phyloP scores from a whole-genome alignment of 2,797 vertebrate genomes.

The Anabacerthia variegaticeps region DNA sequence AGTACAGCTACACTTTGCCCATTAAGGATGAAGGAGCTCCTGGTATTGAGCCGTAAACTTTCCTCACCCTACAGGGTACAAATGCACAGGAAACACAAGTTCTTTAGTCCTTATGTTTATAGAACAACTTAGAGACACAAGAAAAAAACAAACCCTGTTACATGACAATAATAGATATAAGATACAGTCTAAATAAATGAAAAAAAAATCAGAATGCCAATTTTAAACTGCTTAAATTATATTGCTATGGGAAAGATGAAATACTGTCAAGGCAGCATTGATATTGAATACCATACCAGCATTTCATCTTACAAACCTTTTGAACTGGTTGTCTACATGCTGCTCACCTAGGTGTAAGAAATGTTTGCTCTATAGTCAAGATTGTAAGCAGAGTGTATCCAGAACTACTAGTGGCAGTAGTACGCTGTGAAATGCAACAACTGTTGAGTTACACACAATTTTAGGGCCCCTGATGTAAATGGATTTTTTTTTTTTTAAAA shows the following conservation, averaged over 20 bases:
- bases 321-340: neutral
- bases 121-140: neutral
- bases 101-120: neutral
- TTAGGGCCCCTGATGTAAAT: neutral
- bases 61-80: neutral
- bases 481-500: neutral
- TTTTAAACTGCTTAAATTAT: neutral
- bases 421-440: neutral
- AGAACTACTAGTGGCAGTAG: neutral
- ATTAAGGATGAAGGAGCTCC: neutral
- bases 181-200: neutral
- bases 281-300: neutral
- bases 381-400: neutral
- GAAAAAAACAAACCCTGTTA: neutral
- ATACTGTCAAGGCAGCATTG: neutral
- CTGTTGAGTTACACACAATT: neutral
- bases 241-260: neutral
- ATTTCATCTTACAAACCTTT: neutral
- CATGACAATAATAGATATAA: neutral
- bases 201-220: neutral
- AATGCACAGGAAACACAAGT: neutral
- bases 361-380: neutral
- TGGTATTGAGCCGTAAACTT: neutral
- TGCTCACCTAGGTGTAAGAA: neutral
- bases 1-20: neutral